Percentiles rank a stretch among this genome's conserved stretches.
Conservation (phyloP, 2,888 invertebrate genomes). For the Nymphalis polychloros region DNA sequence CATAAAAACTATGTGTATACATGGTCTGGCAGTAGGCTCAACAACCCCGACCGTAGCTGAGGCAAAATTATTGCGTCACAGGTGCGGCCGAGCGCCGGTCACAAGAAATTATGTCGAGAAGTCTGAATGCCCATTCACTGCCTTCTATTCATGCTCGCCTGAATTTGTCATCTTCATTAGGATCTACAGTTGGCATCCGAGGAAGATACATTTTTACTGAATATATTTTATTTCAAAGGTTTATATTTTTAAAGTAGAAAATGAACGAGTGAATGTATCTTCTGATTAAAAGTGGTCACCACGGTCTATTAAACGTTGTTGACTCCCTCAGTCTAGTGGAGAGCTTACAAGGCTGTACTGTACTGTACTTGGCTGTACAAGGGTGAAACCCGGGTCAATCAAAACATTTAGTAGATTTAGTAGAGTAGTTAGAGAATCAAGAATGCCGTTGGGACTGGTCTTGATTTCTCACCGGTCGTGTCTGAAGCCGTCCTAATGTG, state of each 20-base stretch:
- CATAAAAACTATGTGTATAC: constrained; percentile 2
- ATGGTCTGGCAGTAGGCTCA: background rate
- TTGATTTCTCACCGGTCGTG: no score
- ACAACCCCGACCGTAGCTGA: constrained; percentile 3
- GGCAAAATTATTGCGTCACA: constrained; percentile 11
- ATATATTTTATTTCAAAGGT: background rate
- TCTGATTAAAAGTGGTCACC: no score
- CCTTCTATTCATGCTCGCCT: constrained; percentile 35
- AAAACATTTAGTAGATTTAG: no score
- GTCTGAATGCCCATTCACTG: constrained; percentile 36
- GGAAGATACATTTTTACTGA: constrained; percentile 5
- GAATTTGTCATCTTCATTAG: constrained; percentile 42
- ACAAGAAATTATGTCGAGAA: constrained; percentile 38
- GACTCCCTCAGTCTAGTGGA: no score
- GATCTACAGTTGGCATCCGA: constrained; percentile 25
- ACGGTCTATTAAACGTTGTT: no score
- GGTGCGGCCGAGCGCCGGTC: constrained; percentile 14
- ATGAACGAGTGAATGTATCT: background rate
- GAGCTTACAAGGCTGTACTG: no score
- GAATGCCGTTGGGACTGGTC: no score
- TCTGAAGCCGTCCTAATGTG: no score
- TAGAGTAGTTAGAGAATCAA: no score
- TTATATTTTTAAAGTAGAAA: background rate
- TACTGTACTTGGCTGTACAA: no score
- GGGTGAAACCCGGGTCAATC: no score